Base-by-base conservation (phyloP, 2,888 invertebrate species). In the Lutraria lutraria region DNA sequence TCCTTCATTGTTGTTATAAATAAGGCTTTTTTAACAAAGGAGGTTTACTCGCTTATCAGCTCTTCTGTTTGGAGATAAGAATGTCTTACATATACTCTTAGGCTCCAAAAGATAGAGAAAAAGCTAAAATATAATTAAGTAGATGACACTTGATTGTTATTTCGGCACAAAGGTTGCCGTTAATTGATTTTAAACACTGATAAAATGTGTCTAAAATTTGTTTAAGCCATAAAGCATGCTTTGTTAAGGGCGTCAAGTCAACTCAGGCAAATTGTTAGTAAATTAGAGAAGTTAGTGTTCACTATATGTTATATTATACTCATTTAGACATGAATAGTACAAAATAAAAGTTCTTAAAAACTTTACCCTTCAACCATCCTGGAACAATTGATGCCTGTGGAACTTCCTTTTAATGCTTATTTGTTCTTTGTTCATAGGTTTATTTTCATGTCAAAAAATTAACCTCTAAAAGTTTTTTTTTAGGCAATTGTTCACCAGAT, bases 141-240 rank as follows among this genome's bases (percentile, higher is more conserved):
- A 83, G 83, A 89, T 89, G 88, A 86, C 88, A 89, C 88, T 83
- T 60, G 43, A 56, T 85, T 79, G 85, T 85, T 83, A 56, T 76
- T 60, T 43, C 43, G 79, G 76, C 85, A 52, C 25, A 86, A 56
- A 56, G 80, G 56, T 80, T 76, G 54, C 76, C 19, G 84, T 76
- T 85, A 85, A 85, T 85, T 80, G 85, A 85, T 85, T 85, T 85
- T 56, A 53, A 54, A 52, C 34, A 25, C 63, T 68, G 63, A 68
- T 68, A 68, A 25, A 68, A 68, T 68, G 63, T 68, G 63, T n/a
- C 43, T 43, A 4, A 21, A 68, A 68, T 25, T 68, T 25, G 63
- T 68, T n/a, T 68, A 25, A 25, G 25, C n/a, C 0, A 68, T 68
- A 68, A n/a, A 68, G n/a, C 63, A 68, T 25, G n/a, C 63, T 25